A percentile compares a stretch with the other conserved stretches of the same genome.
Evolutionary conservation across 2,113 vertebrate species (phyloP).

Genomic region (Otus sunia): DNA sequence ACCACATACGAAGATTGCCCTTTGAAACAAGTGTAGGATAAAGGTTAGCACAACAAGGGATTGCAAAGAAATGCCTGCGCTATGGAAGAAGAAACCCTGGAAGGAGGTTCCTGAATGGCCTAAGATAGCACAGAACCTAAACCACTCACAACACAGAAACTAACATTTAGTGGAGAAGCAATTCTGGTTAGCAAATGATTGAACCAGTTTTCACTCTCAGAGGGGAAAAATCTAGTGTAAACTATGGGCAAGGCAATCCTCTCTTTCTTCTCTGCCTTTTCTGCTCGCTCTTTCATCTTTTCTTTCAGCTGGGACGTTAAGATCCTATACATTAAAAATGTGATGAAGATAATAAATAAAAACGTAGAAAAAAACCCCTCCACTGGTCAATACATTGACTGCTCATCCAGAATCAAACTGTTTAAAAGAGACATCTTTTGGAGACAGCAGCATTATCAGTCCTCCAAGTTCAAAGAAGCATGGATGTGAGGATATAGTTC

Average conservation of each 20-base stretch:
- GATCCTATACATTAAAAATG: not conserved
- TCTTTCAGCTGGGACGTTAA: not conserved
- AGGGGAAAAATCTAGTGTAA: not conserved
- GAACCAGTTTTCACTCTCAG: not conserved
- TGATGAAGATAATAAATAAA: not conserved
- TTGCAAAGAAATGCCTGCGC: rapidly evolving
- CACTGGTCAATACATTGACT: not conserved
- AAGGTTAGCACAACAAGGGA: not conserved
- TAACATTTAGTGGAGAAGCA: not conserved
- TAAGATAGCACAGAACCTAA: not conserved
- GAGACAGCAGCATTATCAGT: not conserved
- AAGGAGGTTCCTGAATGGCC: not conserved
- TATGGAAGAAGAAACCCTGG: not conserved
- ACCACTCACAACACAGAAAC: not conserved
- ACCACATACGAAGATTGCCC: not conserved
- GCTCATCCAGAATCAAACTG: not conserved
- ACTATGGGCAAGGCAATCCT: not conserved
- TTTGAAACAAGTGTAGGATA: not conserved
- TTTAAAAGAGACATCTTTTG: not conserved
- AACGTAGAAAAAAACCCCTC: not conserved
- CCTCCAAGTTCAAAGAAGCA: not conserved
- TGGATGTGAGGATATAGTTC: not conserved
- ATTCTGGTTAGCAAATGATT: not conserved
- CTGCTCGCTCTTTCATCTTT: not conserved
- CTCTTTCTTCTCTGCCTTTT: not conserved